phyloP scores from a whole-genome alignment of 2,797 vertebrate species.

The Schizopygopsis malacanthus region DNA sequence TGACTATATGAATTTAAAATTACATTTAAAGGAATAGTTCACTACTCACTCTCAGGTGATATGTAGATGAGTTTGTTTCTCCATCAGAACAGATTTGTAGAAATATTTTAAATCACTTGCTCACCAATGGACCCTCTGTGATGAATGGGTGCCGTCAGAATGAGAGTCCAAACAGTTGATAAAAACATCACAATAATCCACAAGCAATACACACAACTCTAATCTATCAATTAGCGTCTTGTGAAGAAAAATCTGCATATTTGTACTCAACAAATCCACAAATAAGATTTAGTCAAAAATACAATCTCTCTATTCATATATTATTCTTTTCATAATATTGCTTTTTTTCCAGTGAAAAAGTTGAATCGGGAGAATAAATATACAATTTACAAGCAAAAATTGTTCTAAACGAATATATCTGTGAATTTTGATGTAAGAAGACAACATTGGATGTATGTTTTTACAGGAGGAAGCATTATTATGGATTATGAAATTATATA shows the following conservation, averaged over 20 bases:
- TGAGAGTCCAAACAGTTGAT: neutral
- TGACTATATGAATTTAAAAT: neutral
- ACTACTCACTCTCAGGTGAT: neutral
- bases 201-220: neutral
- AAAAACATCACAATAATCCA: neutral
- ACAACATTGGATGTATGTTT: neutral
- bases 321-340: neutral
- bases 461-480: neutral
- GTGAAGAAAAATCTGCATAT: neutral
- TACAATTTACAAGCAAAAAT: neutral
- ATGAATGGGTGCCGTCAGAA: neutral
- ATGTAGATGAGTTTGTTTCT: neutral
- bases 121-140: neutral
- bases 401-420: neutral
- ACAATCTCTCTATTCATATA: neutral
- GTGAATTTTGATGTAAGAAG: neutral
- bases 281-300: neutral
- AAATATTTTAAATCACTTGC: neutral
- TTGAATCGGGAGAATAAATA: neutral
- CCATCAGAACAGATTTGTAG: neutral
- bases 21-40: neutral
- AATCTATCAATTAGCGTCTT: neutral
- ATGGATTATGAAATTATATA: neutral
- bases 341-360: neutral
- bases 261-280: neutral